Base-by-base conservation (phyloP, 2,888 invertebrate genomes). In the Candidula unifasciata region DNA sequence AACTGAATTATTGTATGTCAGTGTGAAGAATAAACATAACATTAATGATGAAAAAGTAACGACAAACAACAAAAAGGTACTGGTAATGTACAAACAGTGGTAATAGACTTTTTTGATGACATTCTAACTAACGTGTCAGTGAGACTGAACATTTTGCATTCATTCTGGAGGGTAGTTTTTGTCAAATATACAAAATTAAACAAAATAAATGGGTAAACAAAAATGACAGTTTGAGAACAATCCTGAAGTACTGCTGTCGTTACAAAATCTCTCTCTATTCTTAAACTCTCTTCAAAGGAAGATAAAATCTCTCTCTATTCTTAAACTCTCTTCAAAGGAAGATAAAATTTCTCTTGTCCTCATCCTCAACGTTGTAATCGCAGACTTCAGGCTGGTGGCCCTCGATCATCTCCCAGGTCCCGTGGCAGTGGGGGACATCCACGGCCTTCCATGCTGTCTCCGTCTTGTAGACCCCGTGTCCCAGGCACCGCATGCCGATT, bases 381-480 rank as follows among this genome's bases (percentile, higher is more conserved):
- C 94, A 94, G n/a, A 91, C 90, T 86, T 93, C 93, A 8, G 92
- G 89, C 44, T 92, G 89, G 77, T 91, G 90, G 16, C 89, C 86
- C 54, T 92, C 92, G 76, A 92, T 88, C 88, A 97, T 95, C 76
- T 96, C 94, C 97, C 97, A 97, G 93, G 97, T 97, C 66, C 97
- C 97, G 82, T 82, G 16, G 76, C 69, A 13, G 54, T 54, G 30
- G 54, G 96, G 54, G 95, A 95, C 3, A 96, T 96, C 44, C 44
- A 44, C 44, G 8, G 44, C 44, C 44, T 44, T 0, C 97, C 97
- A 93, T 97, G 97, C 0, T 97, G 97, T 87, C 96, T 96, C 94
- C 97, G 97, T 54, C 21, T 77, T 96, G 54, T 95, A 95, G 3
- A 96, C 96, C 0, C 97, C 97, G 93, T 97, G 97, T 0, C 97